Percentiles rank a stretch among this genome's conserved stretches.
Evolutionary conservation across 2,888 invertebrate species (phyloP).

Genomic region (Aromia moschata): DNA sequence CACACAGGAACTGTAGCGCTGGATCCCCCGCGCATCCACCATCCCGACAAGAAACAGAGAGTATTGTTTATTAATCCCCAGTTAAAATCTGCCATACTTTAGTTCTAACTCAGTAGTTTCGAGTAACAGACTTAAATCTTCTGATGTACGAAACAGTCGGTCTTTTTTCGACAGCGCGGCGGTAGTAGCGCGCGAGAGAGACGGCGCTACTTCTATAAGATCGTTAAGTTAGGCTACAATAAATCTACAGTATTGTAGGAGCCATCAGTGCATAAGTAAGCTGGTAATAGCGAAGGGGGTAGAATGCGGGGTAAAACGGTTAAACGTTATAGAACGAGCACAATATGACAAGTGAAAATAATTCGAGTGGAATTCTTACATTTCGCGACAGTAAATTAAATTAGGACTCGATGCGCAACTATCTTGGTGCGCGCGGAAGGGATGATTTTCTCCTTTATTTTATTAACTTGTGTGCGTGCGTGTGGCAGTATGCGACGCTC

Average conservation of each 20-base stretch:
- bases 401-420: constrained; percentile 46
- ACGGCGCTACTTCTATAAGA: constrained; percentile 39
- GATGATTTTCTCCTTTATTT: constrained; percentile 36
- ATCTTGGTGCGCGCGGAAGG: constrained; percentile 36
- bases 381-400: constrained; percentile 54
- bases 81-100: constrained; percentile 46
- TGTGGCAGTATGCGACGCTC: constrained; percentile 27
- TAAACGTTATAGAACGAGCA: constrained; percentile 61
- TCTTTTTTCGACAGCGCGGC: constrained; percentile 31
- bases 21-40: constrained; percentile 37
- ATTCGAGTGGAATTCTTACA: constrained; percentile 64
- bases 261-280: constrained; percentile 62
- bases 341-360: constrained; percentile 60
- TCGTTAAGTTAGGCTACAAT: constrained; percentile 55
- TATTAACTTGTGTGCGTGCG: too few relatives aligned
- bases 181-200: constrained; percentile 17
- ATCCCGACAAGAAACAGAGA: constrained; percentile 38
- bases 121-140: constrained; percentile 42
- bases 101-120: constrained; percentile 45
- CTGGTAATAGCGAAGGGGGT: constrained; percentile 57
- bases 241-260: constrained; percentile 60
- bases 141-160: constrained; percentile 12
- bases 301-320: constrained; percentile 58
- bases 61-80: constrained; percentile 48
- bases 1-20: constrained; percentile 39